Base-by-base conservation (phyloP, 2,113 vertebrate species). In the Chitala chitala region DNA sequence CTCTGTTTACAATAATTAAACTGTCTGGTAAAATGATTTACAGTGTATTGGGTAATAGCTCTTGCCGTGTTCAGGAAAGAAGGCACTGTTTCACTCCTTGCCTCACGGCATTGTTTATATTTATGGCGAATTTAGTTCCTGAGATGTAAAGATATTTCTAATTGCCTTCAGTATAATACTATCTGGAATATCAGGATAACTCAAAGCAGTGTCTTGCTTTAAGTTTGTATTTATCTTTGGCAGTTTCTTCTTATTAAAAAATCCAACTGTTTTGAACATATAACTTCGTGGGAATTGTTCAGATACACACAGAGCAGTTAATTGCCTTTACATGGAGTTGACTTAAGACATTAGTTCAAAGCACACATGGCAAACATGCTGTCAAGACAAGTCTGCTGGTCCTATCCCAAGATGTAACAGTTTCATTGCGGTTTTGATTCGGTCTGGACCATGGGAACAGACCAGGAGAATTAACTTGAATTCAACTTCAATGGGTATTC, bases 1-100 rank as follows among this genome's bases (percentile, higher is more conserved):
- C 70, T 83, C 63, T 89, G 88, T 91, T 91, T 90, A 87, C 87
- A 76, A 85, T 91, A 89, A 91, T 92, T 91, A 89, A 79, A 72
- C 78, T 89, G 90, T 91, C 90, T 83, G 36, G 24, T 17, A 24
- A 31, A 10, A 73, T 90, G 89, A 91, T 89, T 90, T 88, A 91
- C 86, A 85, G 82, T 55, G 48, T 78, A 82, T 86, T 89, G 88
- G 86, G 85, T 85, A 88, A 89, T 81, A 86, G 78, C 82, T 84
- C 76, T 86, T 88, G 80, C 88, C 82, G 78, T 50, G 56, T 64
- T 69, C 74, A 75, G 55, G 58, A 73, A 76, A 15, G 50, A 80
- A 70, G 58, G 24, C 59, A 26, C 33, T 40, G 75, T 75, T 74
- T 71, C 31, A 40, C 48, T 76, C 26, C 50, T 73, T 78, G 65